Percentiles rank a stretch among this genome's conserved stretches.
phyloP scores from a whole-genome alignment of 2,888 invertebrate genomes.

The Congeria kusceri region DNA sequence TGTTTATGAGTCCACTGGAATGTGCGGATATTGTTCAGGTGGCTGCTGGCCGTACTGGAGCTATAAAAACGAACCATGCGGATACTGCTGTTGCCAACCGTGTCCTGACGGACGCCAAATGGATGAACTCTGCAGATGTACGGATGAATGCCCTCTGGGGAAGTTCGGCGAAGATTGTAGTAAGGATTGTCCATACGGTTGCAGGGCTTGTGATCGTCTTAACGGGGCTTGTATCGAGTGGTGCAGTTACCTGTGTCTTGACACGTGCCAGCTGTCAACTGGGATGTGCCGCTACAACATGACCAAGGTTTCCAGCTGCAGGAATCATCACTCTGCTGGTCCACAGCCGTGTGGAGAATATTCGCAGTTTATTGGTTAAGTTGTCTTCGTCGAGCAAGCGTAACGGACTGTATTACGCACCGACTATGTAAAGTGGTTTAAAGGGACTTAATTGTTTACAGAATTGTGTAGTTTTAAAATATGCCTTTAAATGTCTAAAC shows the following conservation, averaged over 20 bases:
- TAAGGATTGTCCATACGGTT: constrained; percentile 2
- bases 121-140: constrained; percentile 20
- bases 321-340: no score
- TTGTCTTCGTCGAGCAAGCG: no score
- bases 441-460: no score
- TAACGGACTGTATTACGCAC: no score
- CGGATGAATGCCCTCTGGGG: constrained; percentile 11
- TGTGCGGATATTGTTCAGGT: neutral
- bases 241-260: constrained; percentile 16
- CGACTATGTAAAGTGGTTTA: no score
- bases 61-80: neutral
- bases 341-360: no score
- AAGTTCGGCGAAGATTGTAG: neutral
- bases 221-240: neutral
- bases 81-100: constrained; percentile 6
- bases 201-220: neutral
- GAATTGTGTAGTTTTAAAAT: no score
- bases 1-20: neutral
- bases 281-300: constrained; percentile 4
- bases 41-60: constrained; percentile 12
- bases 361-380: no score
- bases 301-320: neutral
- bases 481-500: no score
- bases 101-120: neutral
- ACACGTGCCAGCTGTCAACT: neutral